Evolutionary conservation across 2,797 vertebrate genomes (phyloP), one percentile per base, ranked within the genome.

Genomic region (Schizopygopsis malacanthus): DNA sequence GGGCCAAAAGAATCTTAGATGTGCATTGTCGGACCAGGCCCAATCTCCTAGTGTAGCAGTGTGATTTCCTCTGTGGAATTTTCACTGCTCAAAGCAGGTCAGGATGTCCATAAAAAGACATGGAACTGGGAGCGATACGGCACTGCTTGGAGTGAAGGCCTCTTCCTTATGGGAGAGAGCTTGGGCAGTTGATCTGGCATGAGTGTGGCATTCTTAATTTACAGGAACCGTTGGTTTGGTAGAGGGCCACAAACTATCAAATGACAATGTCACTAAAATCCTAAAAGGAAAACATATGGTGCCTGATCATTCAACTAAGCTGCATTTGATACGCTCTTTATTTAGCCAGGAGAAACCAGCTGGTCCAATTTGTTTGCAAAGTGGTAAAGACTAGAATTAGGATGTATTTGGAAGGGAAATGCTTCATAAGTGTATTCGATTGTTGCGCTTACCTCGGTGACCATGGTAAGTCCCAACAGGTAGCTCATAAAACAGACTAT

Each of bases 401-500:
- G 3, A 28, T 67, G 28, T 33, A 67, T 39, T 69, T 77, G 3
- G 16, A 61, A 47, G 56, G 56, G n/a, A 80, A 67, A 67, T 50
- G 2, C 5, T 13, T 6, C 15, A 33, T 33, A 37, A 4, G 2
- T 4, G 28, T 63, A 59, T 54, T 56, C 25, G 0, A 43, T 22
- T 71, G 12, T 47, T 0, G 12, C 84, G 92, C 95, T 92, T 93
- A 99, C 98, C 95, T 98, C 94, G 92, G 98, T 99, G 94, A 99
- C 97, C 98, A 99, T 99, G 91, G 97, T 94, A 92, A 99, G 96
- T 95, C 98, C 98, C 95, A 99, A 95, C 94, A 99, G 96, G 96
- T 98, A 99, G 96, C 98, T 99, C 93, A 98, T 91, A 95, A 96
- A 96, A 94, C 98, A 99, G 82, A 99, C 91, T 92, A 98, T 94